Evolutionary conservation across 2,888 invertebrate genomes (phyloP), one percentile per base, ranked within the genome.

Genomic region (Pomacea canaliculata): DNA sequence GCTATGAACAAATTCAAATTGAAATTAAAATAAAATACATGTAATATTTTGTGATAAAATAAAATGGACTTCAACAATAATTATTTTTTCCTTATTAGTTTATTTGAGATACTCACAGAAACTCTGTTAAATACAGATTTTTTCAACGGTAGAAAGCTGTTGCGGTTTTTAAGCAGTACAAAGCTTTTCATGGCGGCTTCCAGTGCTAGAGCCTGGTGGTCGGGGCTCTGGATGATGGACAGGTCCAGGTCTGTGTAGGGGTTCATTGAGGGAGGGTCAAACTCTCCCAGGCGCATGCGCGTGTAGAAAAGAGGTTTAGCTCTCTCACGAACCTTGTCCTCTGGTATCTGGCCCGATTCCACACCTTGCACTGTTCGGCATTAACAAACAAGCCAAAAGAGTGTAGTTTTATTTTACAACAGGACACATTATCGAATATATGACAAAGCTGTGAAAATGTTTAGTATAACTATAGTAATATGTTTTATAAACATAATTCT

Each of bases 241-340:
- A 75, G 49, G 65, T 75, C 56, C 46, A 75, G 75, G 5, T 19
- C 12, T 16, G 51, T 56, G 78, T 88, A 89, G 0, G 89, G 89
- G 78, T 88, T 88, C 86, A 87, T 86, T 67, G 77, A 71, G 8
- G 83, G 83, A 0, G 87, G 87, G 74, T 88, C 87, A 79, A 88
- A 88, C 73, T 87, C 87, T n/a, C 87, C 87, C 7, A 88, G 81
- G 72, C 86, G 80, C 87, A 88, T 87, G 76, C 87, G 80, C 46
- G 87, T 86, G 76, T 86, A 84, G 79, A 88, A 86, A 48, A 88
- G 78, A 19, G 86, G 86, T 67, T 85, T 86, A 2, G 82, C 86
- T 48, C 82, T 77, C 48, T 83, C 83, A 66, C 84, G 37, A 23
- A 74, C 51, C 12, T 62, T 69, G 8, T 56, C 18, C 60, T 69